phyloP scores from a whole-genome alignment of 2,113 vertebrate genomes.

The Paedocypris sp. region DNA sequence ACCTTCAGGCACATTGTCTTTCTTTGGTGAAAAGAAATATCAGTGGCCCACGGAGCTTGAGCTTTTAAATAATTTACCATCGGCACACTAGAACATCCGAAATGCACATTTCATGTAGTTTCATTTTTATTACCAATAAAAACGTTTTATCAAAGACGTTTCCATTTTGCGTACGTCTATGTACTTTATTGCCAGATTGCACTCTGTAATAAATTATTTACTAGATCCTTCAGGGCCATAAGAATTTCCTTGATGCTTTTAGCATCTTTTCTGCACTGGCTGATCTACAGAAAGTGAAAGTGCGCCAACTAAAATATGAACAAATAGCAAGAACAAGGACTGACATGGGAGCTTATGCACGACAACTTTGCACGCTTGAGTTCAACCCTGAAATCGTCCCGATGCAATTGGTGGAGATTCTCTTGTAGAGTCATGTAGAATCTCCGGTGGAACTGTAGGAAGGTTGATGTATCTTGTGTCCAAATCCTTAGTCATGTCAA shows the following conservation, averaged over 20 bases:
- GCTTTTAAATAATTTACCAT: constrained; percentile 69
- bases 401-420: no score
- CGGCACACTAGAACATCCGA: constrained; percentile 71
- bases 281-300: not conserved
- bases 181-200: constrained; percentile 19
- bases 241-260: constrained; percentile 47
- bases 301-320: constrained; percentile 25
- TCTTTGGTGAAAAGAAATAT: constrained; percentile 52
- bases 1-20: no score
- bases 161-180: constrained; percentile 15
- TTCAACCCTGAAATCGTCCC: not conserved
- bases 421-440: no score
- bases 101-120: constrained; percentile 75
- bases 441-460: no score
- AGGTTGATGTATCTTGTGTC: no score
- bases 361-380: not conserved
- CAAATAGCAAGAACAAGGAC: not conserved
- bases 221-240: constrained; percentile 36
- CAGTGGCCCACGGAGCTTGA: constrained; percentile 63
- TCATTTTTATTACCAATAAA: constrained; percentile 76
- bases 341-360: constrained; percentile 7
- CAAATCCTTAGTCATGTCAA: no score
- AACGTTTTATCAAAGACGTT: constrained; percentile 64
- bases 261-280: constrained; percentile 32
- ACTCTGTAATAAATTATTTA: constrained; percentile 54